Conservation (phyloP, 1,140 invertebrate species). For the Oncopodura yosiiana region DNA sequence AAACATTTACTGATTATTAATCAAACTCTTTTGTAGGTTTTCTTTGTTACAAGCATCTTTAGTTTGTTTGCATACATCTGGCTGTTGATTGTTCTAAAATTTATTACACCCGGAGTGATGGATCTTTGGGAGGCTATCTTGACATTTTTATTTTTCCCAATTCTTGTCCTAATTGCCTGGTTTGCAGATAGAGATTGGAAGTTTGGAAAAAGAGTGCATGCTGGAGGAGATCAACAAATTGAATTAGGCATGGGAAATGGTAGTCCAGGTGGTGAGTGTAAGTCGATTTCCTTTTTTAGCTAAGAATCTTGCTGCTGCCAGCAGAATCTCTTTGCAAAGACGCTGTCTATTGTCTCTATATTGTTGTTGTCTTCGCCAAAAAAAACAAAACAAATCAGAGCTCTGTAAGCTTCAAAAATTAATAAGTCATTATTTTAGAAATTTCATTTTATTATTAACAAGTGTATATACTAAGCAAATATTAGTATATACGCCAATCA, state of each 20-base stretch:
- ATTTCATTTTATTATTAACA: too few relatives aligned
- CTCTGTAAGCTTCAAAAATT: too few relatives aligned
- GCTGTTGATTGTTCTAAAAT: conserved; percentile 50
- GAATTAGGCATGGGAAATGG: conserved; percentile 42
- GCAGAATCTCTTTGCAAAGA: too few relatives aligned
- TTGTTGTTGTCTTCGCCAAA: too few relatives aligned
- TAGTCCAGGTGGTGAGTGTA: conserved; percentile 38
- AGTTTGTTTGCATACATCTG: conserved; percentile 56
- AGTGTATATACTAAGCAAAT: too few relatives aligned
- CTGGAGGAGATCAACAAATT: conserved; percentile 39
- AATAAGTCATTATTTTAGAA: too few relatives aligned
- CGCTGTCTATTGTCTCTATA: too few relatives aligned
- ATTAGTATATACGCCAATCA: too few relatives aligned
- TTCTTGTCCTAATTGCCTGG: conserved; percentile 47
- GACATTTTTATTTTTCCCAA: conserved; percentile 52
- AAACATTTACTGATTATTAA: background rate
- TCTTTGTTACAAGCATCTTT: conserved; percentile 49
- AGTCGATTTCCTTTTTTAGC: conserved; percentile 34
- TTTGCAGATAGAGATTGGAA: conserved; percentile 44
- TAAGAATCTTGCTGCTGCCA: too few relatives aligned
- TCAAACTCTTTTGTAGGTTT: conserved; percentile 42
- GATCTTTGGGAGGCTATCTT: conserved; percentile 55
- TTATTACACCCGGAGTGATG: conserved; percentile 43
- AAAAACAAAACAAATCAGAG: too few relatives aligned
- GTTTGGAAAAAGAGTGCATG: conserved; percentile 36